Conservation (phyloP, 2,888 invertebrate genomes). For the Cheilosia vulpina region DNA sequence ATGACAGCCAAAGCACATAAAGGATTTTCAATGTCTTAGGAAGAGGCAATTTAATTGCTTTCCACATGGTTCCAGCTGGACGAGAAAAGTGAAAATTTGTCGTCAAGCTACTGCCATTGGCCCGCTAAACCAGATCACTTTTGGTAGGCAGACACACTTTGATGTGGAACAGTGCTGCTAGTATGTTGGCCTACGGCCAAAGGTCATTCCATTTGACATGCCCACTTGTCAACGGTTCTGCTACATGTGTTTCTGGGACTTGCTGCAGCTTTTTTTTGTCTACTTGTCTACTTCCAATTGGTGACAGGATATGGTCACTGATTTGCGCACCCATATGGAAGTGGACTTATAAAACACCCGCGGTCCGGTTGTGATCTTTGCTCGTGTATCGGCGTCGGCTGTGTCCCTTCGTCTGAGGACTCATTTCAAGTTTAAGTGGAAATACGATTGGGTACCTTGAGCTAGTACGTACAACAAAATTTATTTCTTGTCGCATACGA, state of each 20-base stretch:
- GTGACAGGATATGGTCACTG: background rate
- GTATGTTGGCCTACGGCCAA: slow-evolving; percentile 32
- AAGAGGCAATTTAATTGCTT: slow-evolving; percentile 38
- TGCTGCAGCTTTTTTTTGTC: background rate
- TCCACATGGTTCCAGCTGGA: slow-evolving; percentile 26
- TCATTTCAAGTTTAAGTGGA: too few relatives aligned
- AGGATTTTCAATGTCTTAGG: slow-evolving; percentile 47
- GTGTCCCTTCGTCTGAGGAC: too few relatives aligned
- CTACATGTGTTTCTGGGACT: slow-evolving; percentile 1
- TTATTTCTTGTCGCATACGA: too few relatives aligned
- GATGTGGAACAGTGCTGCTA: background rate
- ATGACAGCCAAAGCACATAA: slow-evolving; percentile 36
- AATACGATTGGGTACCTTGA: too few relatives aligned
- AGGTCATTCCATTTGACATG: slow-evolving; percentile 6
- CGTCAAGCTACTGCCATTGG: slow-evolving; percentile 15
- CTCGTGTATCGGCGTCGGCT: too few relatives aligned
- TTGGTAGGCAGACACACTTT: slow-evolving; percentile 6
- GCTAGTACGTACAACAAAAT: too few relatives aligned
- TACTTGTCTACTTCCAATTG: background rate
- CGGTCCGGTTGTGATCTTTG: too few relatives aligned
- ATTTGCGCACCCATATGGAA: background rate
- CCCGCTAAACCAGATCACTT: background rate
- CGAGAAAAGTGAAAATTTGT: slow-evolving; percentile 23
- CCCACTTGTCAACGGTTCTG: background rate
- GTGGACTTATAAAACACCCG: background rate